Percentiles rank a stretch among this genome's conserved stretches.
Evolutionary conservation across 2,113 vertebrate species (phyloP).

Genomic region (Dromiciops gliroides): DNA sequence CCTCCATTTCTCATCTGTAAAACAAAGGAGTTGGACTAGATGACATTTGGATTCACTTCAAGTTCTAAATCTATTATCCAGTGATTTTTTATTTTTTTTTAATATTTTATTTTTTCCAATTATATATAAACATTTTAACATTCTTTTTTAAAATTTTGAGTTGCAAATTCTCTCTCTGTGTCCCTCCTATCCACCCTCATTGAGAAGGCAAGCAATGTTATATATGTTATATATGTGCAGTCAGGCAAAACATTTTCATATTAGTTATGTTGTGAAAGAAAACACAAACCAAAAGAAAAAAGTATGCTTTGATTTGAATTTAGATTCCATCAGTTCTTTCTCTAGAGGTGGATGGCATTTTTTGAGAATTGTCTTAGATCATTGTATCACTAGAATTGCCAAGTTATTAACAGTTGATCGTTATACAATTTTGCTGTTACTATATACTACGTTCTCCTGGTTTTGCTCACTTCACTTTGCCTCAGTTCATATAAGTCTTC

Average conservation of each 20-base stretch:
- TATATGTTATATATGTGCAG: too few relatives aligned
- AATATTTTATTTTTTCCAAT: background rate
- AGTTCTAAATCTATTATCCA: background rate
- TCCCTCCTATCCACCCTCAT: too few relatives aligned
- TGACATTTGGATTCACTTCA: background rate
- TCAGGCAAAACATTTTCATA: too few relatives aligned
- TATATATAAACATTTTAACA: background rate
- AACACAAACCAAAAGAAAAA: background rate
- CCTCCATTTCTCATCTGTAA: background rate
- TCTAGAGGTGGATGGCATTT: background rate
- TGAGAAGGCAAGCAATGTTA: too few relatives aligned
- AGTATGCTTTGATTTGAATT: background rate
- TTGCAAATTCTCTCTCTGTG: too few relatives aligned
- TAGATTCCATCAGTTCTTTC: background rate
- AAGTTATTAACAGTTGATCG: background rate
- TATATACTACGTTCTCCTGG: background rate
- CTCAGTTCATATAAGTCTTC: too few relatives aligned
- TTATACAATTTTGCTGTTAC: too few relatives aligned
- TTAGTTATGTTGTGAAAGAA: too few relatives aligned
- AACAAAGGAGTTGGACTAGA: background rate
- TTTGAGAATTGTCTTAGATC: background rate
- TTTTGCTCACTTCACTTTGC: background rate
- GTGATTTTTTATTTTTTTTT: background rate
- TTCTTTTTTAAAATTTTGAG: background rate
- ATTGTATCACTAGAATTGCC: background rate